Evolutionary conservation across 2,113 vertebrate species (phyloP).

Genomic region (Equus quagga): DNA sequence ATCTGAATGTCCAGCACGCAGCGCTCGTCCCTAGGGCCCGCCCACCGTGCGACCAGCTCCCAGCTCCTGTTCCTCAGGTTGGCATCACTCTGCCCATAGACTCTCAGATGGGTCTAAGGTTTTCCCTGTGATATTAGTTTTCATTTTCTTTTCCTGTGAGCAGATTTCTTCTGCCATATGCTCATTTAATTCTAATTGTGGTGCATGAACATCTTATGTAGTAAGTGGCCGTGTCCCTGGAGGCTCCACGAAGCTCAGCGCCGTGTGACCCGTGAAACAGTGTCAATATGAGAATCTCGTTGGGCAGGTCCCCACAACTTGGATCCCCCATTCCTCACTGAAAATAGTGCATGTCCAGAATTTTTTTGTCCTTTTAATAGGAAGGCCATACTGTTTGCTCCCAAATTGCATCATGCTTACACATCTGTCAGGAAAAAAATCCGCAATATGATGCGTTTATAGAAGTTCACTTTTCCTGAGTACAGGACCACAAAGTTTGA

Average conservation of each 20-base stretch:
- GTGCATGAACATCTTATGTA: conserved; percentile 78
- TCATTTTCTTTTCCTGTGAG: conserved; percentile 73
- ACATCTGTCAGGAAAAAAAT: neutral
- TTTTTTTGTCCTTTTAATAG: conserved; percentile 72
- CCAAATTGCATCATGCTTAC: conserved; percentile 62
- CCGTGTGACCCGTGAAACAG: conserved; percentile 77
- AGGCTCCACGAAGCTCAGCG: conserved; percentile 55
- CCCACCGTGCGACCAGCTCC: conserved; percentile 36
- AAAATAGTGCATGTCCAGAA: conserved; percentile 17
- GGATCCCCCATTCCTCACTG: conserved; percentile 59
- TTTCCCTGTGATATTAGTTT: conserved; percentile 79
- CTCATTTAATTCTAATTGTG: conserved; percentile 84
- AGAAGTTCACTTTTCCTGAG: conserved; percentile 67
- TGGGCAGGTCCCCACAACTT: conserved; percentile 69
- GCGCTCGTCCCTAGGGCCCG: neutral
- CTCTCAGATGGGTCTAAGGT: conserved; percentile 73
- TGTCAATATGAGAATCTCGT: conserved; percentile 76
- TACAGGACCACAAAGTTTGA: conserved; percentile 65
- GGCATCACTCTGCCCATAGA: conserved; percentile 65
- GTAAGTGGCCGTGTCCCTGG: conserved; percentile 80
- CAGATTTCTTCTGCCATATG: conserved; percentile 83
- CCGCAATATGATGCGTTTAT: conserved; percentile 23
- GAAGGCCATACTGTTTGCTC: conserved; percentile 62
- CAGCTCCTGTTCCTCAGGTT: conserved; percentile 52
- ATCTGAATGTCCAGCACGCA: neutral